Percentiles rank a stretch among this genome's conserved stretches.
phyloP scores from a whole-genome alignment of 1,140 invertebrate species.

The Trichogramma pretiosum region DNA sequence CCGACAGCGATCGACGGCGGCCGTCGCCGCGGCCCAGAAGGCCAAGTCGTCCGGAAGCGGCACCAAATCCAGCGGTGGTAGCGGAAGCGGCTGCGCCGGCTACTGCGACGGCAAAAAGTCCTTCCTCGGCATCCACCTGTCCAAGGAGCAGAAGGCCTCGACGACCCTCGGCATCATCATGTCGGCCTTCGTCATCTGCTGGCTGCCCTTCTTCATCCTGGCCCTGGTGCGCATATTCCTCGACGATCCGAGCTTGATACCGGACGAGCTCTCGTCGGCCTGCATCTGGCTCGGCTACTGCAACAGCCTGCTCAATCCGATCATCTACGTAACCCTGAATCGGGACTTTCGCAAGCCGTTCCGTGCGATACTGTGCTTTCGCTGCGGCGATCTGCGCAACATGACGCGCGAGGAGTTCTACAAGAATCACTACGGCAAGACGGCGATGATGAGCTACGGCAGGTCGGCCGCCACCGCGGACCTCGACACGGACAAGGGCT shows the following conservation, averaged over 20 bases:
- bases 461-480: too few relatives aligned
- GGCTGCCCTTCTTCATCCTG: conserved; percentile 94
- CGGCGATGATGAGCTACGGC: too few relatives aligned
- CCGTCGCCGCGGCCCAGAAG: neutral
- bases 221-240: conserved; percentile 80
- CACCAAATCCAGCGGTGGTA: conserved; percentile 47
- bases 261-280: conserved; percentile 48
- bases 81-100: conserved; percentile 62
- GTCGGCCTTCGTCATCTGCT: conserved; percentile 93
- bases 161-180: conserved; percentile 95
- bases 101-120: too few relatives aligned
- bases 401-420: conserved; percentile 91
- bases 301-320: conserved; percentile 85
- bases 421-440: conserved; percentile 81
- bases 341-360: conserved; percentile 89
- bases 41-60: conserved; percentile 41
- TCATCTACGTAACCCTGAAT: conserved; percentile 88
- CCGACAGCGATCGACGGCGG: neutral
- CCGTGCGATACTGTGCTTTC: conserved; percentile 79
- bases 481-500: too few relatives aligned
- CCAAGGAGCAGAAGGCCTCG: conserved; percentile 87
- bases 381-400: conserved; percentile 77
- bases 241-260: conserved; percentile 53
- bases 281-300: conserved; percentile 90
- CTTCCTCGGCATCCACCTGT: too few relatives aligned